Base-by-base conservation (phyloP, 2,888 invertebrate species). In the Gordius sp. region DNA sequence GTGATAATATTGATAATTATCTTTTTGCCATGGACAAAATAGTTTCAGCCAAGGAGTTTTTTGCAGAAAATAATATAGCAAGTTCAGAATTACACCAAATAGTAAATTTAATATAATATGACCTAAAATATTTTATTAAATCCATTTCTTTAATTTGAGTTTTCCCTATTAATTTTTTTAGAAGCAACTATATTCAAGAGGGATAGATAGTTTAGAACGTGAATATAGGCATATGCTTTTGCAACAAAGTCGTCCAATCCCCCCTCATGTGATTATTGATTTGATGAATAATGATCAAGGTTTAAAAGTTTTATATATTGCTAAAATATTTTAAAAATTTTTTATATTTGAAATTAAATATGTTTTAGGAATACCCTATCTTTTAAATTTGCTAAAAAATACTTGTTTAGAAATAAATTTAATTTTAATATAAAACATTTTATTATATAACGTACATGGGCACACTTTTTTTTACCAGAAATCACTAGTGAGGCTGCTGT, bases 381-480 rank as follows among this genome's bases (percentile, higher is more conserved):
- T 13, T 33, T 33, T 33, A 33, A n/a, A 13, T 13, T n/a, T 33
- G 8, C 39, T 13, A 33, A 33, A 33, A 33, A 33, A 33, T 13
- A n/a, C 8, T 33, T 33, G 39, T 33, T 13, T 33, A 33, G n/a
- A 33, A 33, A 13, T 33, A 33, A 33, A 33, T 13, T 33, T 33
- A 47, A 47, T 47, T 20, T 47, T n/a, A n/a, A n/a, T 47, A 4
- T 47, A 47, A 47, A 47, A 47, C 47, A 33, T 33, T 33, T 33
- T 13, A 8, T 33, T 33, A 33, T 33, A 33, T 33, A 33, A 8
- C 8, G n/a, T 33, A 33, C n/a, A 13, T 33, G n/a, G 8, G 8
- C 8, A 33, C n/a, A 13, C 8, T 33, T 33, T 33, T 33, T 33
- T 33, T 33, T 33, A 13, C n/a, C 8, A 33, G 39, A 33, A 13